Evolutionary conservation across 2,113 vertebrate species (phyloP).

Genomic region (Nestor notabilis): DNA sequence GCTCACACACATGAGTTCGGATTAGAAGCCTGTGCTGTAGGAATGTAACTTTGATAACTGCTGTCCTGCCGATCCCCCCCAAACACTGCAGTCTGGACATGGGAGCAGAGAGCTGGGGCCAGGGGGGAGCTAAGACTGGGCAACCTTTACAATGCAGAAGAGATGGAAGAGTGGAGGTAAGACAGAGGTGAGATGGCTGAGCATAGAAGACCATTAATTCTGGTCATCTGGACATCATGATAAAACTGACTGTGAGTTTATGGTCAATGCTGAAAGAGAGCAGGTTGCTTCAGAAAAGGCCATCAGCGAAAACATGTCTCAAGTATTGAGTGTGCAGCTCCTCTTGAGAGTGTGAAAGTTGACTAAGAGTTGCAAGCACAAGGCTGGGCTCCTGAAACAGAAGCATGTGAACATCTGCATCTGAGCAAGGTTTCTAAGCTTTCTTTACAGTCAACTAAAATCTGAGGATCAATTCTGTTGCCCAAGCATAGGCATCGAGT

Average conservation of each 20-base stretch:
- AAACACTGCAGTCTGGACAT: fast-evolving
- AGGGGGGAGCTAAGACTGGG: background rate
- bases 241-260: background rate
- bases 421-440: background rate
- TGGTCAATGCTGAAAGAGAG: background rate
- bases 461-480: background rate
- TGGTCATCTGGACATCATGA: fast-evolving
- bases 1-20: background rate
- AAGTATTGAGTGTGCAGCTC: background rate
- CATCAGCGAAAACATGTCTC: background rate
- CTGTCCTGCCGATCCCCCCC: fast-evolving
- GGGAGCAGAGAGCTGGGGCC: background rate
- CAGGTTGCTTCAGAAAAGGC: background rate
- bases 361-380: background rate
- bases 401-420: background rate
- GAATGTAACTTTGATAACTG: fast-evolving
- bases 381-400: background rate
- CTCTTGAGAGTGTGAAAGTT: background rate
- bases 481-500: background rate
- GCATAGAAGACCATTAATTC: background rate
- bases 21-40: background rate
- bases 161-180: background rate
- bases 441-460: background rate
- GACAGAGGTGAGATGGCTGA: background rate
- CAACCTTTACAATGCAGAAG: background rate